Evolutionary conservation across 2,113 vertebrate genomes (phyloP).

Genomic region (Bungarus multicinctus): DNA sequence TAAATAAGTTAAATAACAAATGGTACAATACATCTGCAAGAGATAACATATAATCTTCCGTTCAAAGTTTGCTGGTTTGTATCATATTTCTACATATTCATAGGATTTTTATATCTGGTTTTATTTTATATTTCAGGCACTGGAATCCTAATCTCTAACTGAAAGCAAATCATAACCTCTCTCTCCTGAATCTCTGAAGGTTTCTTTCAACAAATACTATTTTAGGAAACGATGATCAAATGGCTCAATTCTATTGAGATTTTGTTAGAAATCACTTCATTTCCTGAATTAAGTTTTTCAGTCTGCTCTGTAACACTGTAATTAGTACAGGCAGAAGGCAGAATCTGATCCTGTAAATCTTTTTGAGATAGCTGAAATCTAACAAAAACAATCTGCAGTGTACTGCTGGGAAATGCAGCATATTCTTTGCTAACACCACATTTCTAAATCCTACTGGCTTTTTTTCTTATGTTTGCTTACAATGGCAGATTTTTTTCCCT

Average conservation of each 20-base stretch:
- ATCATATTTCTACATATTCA: not conserved
- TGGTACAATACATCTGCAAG: not conserved
- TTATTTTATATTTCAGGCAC: not conserved
- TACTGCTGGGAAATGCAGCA: not conserved
- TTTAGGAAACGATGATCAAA: constrained; percentile 6
- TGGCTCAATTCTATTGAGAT: not conserved
- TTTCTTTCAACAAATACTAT: not conserved
- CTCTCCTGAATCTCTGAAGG: not conserved
- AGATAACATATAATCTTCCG: not conserved
- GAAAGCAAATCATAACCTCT: not conserved
- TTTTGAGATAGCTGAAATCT: not conserved
- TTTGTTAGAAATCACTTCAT: not conserved
- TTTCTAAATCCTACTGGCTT: not conserved
- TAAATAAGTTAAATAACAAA: not conserved
- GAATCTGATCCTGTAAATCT: not conserved
- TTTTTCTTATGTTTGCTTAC: not conserved
- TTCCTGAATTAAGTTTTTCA: not conserved
- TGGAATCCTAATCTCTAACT: not conserved
- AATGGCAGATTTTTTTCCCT: not conserved
- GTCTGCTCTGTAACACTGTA: not conserved
- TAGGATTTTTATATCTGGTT: not conserved
- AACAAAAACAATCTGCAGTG: constrained; percentile 4
- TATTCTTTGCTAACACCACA: not conserved
- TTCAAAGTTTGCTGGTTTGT: not conserved
- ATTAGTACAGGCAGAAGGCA: not conserved